Percentiles rank a stretch among this genome's conserved stretches.
Evolutionary conservation across 2,888 invertebrate species (phyloP).

Genomic region (Drymonia ruficornis): DNA sequence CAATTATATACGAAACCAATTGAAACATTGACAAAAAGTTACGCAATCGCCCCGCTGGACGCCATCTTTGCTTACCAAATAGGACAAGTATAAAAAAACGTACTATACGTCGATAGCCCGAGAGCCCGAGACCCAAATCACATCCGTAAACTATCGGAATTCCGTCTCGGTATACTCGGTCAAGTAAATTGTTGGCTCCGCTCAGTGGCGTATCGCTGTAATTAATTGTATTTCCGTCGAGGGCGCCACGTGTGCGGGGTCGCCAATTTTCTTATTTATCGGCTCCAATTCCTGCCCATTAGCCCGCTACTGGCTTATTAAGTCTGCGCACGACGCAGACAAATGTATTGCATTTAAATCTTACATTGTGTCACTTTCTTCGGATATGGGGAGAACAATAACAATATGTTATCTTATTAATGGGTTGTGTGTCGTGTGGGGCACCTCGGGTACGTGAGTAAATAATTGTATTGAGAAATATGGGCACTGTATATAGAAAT

Average conservation of each 20-base stretch:
- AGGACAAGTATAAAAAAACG: no score
- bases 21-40: no score
- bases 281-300: constrained; percentile 67
- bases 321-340: constrained; percentile 54
- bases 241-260: constrained; percentile 55
- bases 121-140: constrained; percentile 12
- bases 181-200: constrained; percentile 42
- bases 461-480: background rate
- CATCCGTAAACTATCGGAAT: constrained; percentile 38
- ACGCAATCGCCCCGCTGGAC: no score
- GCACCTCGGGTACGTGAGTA: background rate
- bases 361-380: constrained; percentile 15
- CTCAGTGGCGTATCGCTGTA: constrained; percentile 42
- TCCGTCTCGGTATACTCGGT: constrained; percentile 33
- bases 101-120: no score
- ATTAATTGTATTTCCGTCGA: constrained; percentile 63
- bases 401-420: background rate
- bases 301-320: constrained; percentile 59
- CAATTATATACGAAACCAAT: no score
- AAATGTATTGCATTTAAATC: constrained; percentile 53
- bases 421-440: background rate
- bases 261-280: constrained; percentile 76
- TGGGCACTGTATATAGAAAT: background rate
- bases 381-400: background rate
- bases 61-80: no score